These are phyloP conservation scores for Pungitius pungitius DNA, from an alignment of 2,113 vertebrate genomes.

Conservation along the genomic window DNA sequence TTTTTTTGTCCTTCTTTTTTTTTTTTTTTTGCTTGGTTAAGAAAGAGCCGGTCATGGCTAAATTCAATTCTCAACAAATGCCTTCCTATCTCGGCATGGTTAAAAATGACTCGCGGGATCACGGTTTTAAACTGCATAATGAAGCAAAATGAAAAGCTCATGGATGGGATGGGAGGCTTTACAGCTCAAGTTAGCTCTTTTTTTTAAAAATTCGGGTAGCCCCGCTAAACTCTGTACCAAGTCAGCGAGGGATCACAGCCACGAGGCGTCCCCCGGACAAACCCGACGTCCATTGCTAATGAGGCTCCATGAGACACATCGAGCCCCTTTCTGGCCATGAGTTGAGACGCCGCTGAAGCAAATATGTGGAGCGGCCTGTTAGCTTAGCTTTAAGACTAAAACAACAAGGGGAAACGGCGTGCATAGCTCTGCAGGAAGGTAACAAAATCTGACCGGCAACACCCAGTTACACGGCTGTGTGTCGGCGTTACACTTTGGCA, in stretches of 20 bases:
- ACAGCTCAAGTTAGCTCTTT: slow-evolving; percentile 44
- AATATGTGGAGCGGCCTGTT: slow-evolving; percentile 1
- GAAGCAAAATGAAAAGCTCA: slow-evolving; percentile 42
- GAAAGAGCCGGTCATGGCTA: slow-evolving; percentile 49
- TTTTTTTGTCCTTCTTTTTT: slow-evolving; percentile 7
- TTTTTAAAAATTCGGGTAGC: slow-evolving; percentile 23
- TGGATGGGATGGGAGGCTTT: slow-evolving; percentile 42
- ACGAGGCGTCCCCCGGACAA: slow-evolving; percentile 44
- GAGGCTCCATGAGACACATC: slow-evolving; percentile 40
- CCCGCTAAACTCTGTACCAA: slow-evolving; percentile 45
- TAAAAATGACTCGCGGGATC: slow-evolving; percentile 46
- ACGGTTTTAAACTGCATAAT: slow-evolving; percentile 51
- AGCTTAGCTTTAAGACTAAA: slow-evolving; percentile 20
- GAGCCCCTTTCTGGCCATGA: slow-evolving; percentile 28
- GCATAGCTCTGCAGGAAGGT: background rate
- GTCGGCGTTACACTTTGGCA: slow-evolving; percentile 6
- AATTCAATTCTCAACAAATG: slow-evolving; percentile 63
- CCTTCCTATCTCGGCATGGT: slow-evolving; percentile 47
- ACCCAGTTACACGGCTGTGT: background rate
- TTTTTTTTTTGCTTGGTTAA: slow-evolving; percentile 31
- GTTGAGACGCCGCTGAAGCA: background rate
- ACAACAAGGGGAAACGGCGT: background rate
- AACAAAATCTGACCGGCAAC: background rate
- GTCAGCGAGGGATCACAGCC: slow-evolving; percentile 38
- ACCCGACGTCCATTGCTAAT: slow-evolving; percentile 60